Base-by-base conservation (phyloP, 2,797 vertebrate genomes). In the Toxotes lorentzi region DNA sequence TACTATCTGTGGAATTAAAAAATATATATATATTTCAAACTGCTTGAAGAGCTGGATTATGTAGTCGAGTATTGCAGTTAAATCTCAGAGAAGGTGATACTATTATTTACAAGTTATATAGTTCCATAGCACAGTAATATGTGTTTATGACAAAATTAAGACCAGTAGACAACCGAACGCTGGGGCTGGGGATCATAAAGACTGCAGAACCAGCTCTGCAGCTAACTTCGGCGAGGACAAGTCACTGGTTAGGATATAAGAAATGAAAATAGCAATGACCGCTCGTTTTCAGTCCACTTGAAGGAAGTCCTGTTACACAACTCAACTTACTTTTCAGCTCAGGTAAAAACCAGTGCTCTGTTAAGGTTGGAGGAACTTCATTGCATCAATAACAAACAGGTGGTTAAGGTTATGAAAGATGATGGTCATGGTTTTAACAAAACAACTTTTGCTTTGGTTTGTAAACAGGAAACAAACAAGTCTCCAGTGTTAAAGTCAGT, bases 1-100 rank as follows among this genome's bases (percentile, higher is more conserved):
- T 71, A 41, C n/a, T 76, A 14, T 78, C 32, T 62, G 2, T 14
- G 21, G 9, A 30, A 32, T 64, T 21, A 56, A 38, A 53, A 53
- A 21, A 23, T 4, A 8, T 9, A 13, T 21, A 17, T 11, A 23
- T n/a, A 14, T 30, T 38, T 66, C 13, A 40, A 48, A 34, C 23
- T 19, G 32, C 30, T 45, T 54, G 40, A 47, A 61, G 19, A 70
- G 53, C 50, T 38, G 17, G 0, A 41, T 60, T 47, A 61, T 45
- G 32, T 35, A 14, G 23, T 5, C 10, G 51, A 30, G 23, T 34
- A 7, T 16, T 48, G 19, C 5, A n/a, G 17, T 24, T 51, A n/a
- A n/a, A 54, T 40, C 13, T 45, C 47, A 32, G 6, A 41, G 3
- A 21, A 68, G 23, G 53, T 27, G 9, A 67, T 16, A 67, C 14